Percentiles rank a stretch among this genome's conserved stretches.
phyloP scores from a whole-genome alignment of 1,140 invertebrate genomes.

The Temnothorax longispinosus region DNA sequence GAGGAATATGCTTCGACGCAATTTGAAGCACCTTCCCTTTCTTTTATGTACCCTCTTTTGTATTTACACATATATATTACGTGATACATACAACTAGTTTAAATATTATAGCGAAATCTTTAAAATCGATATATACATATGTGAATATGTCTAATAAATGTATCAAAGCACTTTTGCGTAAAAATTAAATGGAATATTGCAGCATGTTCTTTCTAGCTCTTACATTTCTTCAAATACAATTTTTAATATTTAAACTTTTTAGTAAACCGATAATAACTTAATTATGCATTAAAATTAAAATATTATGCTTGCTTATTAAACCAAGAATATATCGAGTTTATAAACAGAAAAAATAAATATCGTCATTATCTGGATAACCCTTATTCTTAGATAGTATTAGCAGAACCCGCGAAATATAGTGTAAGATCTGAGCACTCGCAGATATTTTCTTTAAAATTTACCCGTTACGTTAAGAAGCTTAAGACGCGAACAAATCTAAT shows the following conservation, averaged over 20 bases:
- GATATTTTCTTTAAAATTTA: constrained; percentile 45
- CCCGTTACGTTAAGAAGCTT: constrained; percentile 44
- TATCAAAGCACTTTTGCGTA: neutral
- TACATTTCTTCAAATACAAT: neutral
- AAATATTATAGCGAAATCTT: neutral
- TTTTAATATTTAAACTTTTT: neutral
- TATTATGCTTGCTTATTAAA: neutral
- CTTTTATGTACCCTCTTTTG: neutral
- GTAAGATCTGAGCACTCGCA: neutral
- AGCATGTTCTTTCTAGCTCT: neutral
- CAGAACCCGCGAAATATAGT: neutral
- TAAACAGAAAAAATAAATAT: constrained; percentile 17
- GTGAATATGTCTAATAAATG: neutral
- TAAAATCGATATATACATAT: neutral
- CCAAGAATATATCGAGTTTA: neutral
- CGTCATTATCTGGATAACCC: constrained; percentile 27
- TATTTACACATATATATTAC: neutral
- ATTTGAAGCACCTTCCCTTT: neutral
- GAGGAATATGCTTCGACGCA: neutral
- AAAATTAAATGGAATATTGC: neutral
- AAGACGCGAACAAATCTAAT: constrained; percentile 22
- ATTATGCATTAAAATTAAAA: neutral
- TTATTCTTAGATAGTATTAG: neutral
- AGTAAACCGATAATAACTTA: neutral
- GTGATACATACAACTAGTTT: neutral